A percentile compares a stretch with the other conserved stretches of the same genome.
These are phyloP conservation scores for Carassius carassius DNA, from an alignment of 2,113 vertebrate species.

Conservation along the genomic window DNA sequence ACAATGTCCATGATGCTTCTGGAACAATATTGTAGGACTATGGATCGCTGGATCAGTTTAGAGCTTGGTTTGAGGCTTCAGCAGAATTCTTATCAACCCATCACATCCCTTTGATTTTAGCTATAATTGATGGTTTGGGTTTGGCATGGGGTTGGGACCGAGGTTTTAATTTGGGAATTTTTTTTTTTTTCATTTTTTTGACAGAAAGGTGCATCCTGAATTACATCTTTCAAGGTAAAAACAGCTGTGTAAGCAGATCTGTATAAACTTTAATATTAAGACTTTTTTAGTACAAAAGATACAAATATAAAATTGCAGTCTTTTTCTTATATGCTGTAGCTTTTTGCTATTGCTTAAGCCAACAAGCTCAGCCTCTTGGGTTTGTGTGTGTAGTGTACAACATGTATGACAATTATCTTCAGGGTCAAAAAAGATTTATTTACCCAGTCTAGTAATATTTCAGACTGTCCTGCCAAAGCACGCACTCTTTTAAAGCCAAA, in stretches of 20 bases:
- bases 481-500: conserved; percentile 60
- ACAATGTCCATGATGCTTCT: neutral
- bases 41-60: neutral
- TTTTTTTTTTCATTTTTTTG: neutral
- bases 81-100: conserved; percentile 20
- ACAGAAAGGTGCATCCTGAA: neutral
- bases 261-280: neutral
- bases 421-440: conserved; percentile 62
- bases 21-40: neutral
- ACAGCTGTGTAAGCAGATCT: neutral
- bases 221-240: neutral
- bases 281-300: neutral
- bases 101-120: conserved; percentile 8
- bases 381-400: neutral
- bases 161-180: too few species aligned
- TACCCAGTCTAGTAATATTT: conserved; percentile 64
- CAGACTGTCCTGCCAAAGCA: conserved; percentile 73
- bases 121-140: neutral
- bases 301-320: neutral
- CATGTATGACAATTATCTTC: conserved; percentile 43
- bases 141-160: neutral
- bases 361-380: neutral
- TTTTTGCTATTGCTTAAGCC: neutral
- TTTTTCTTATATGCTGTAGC: neutral
- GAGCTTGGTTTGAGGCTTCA: neutral